Evolutionary conservation across 2,888 invertebrate species (phyloP), one percentile per base, ranked within the genome.

Genomic region (Cosmia pyralina): DNA sequence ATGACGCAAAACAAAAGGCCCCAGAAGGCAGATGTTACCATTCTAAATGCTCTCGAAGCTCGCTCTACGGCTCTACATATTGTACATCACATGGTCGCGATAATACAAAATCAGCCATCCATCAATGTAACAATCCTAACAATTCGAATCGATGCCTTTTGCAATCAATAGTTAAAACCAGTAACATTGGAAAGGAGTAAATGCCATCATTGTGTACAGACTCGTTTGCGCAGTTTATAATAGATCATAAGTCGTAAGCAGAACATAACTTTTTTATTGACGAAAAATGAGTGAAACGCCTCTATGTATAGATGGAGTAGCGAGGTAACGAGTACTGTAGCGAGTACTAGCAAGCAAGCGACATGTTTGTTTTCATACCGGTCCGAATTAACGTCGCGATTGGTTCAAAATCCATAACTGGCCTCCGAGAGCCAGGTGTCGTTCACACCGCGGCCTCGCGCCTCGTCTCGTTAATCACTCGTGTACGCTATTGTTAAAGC

Each of bases 391-490:
- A 95, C 95, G 94, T 95, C 92, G 96, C 95, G 94, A 96, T 95
- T 96, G 95, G 95, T 95, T 95, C 93, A 96, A 95, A 96, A 96
- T 96, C 95, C 96, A 96, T 96, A 96, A 95, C 95, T 96, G 96
- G 96, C 96, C 96, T 95, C 95, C 91, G 92, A 93, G 94, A 94
- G 95, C 96, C 96, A 96, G 96, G 96, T 96, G 96, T 96, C 96
- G 96, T 96, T 96, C 96, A 96, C 96, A 96, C 96, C 96, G 96
- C 96, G 96, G 96, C 96, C 95, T 95, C 95, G 95, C 95, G 95
- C 94, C 95, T 95, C 95, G 95, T 95, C 96, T 96, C 95, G 95
- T 95, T 95, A 96, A 95, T 95, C 95, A 95, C 94, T 94, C 95
- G 94, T 94, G 94, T 94, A 94, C 94, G 94, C 95, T 96, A 95